These are phyloP conservation scores for Dryococelus australis DNA, from an alignment of 2,888 invertebrate genomes.

Conservation along the genomic window DNA sequence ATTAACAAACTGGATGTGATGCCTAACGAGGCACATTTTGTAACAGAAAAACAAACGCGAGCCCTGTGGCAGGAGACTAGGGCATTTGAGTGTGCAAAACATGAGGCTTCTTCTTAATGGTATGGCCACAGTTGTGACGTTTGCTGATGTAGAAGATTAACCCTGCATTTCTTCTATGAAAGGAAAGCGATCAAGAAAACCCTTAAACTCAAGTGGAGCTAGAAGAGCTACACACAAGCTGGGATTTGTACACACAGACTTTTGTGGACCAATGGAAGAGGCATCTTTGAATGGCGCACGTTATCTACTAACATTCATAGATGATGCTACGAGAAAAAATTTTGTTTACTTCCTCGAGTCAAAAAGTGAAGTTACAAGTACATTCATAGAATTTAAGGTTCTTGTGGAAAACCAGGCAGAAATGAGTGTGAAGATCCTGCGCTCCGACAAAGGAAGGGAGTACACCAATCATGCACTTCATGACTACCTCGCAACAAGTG, in stretches of 20 bases:
- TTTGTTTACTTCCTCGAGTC: conserved; percentile 51
- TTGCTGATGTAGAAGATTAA: background rate
- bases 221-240: background rate
- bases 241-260: too few relatives aligned
- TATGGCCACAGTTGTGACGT: background rate
- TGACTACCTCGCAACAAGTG: conserved; percentile 46
- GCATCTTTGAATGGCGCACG: conserved; percentile 45
- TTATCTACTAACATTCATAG: conserved; percentile 55
- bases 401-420: conserved; percentile 50
- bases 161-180: background rate
- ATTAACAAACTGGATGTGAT: too few relatives aligned
- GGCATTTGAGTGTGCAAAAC: too few relatives aligned
- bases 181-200: background rate
- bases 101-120: too few relatives aligned
- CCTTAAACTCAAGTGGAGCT: background rate
- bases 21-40: too few relatives aligned
- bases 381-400: conserved; percentile 51
- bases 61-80: too few relatives aligned
- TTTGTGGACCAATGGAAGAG: too few relatives aligned
- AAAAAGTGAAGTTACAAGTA: conserved; percentile 51
- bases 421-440: conserved; percentile 48
- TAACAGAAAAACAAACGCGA: too few relatives aligned
- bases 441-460: conserved; percentile 48
- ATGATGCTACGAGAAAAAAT: conserved; percentile 52
- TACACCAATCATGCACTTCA: conserved; percentile 46